A percentile compares a stretch with the other conserved stretches of the same genome.
Conservation (phyloP, 2,888 invertebrate genomes). For the Heliconius erato region DNA sequence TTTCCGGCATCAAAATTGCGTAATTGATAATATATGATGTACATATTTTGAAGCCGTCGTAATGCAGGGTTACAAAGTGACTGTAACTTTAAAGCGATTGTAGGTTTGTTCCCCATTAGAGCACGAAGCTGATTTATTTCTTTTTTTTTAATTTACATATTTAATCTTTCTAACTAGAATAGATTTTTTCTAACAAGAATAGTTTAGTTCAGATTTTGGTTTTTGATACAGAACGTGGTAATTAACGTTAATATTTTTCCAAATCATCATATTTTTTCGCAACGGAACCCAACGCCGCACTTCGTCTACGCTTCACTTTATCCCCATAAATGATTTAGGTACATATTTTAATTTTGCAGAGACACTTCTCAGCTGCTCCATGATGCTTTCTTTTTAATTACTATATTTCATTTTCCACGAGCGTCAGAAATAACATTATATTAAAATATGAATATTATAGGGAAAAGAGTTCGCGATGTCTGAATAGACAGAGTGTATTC, state of each 20-base stretch:
- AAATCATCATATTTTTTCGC: too few relatives aligned
- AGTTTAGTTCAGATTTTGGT: too few relatives aligned
- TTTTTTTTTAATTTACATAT: too few relatives aligned
- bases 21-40: too few relatives aligned
- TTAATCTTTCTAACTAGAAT: too few relatives aligned
- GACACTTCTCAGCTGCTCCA: not conserved
- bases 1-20: not conserved
- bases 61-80: too few relatives aligned
- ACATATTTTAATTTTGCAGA: not conserved
- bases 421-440: not conserved
- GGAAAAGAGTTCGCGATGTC: not conserved
- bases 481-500: slow-evolving; percentile 15
- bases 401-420: not conserved
- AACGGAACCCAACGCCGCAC: not conserved
- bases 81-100: too few relatives aligned
- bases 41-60: too few relatives aligned
- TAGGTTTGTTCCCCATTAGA: too few relatives aligned
- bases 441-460: not conserved
- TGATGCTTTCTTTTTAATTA: slow-evolving; percentile 6
- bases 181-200: not conserved
- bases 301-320: not conserved
- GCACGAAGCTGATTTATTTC: too few relatives aligned
- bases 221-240: not conserved
- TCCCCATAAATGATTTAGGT: not conserved
- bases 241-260: not conserved